Evolutionary conservation across 2,797 vertebrate species (phyloP), one percentile per base, ranked within the genome.

Genomic region (Rhinella marina): DNA sequence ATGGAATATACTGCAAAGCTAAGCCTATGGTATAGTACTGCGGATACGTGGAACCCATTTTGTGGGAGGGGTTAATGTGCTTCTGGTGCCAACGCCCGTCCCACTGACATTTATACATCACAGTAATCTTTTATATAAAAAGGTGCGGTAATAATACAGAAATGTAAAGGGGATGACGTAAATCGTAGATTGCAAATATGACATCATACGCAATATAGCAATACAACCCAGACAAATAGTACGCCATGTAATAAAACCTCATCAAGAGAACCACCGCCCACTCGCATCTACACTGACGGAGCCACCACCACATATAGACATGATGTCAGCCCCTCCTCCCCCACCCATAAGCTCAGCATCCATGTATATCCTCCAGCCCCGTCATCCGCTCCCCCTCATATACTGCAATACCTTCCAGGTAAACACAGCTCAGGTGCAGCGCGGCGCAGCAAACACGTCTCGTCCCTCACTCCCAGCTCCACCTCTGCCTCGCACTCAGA

Each of bases 361-460:
- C 32, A 73, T 57, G 52, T 23, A 73, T 19, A 72, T 27, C 10
- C 13, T 5, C 1, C 25, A 66, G 25, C 48, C 41, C 81, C 27
- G 50, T 50, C 61, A 77, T 54, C 78, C 32, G n/a, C 59, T 16
- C 84, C 48, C 56, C 72, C 84, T 32, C 57, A 23, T 25, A 27
- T 64, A 61, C 25, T 76, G 66, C 64, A 73, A 87, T 86, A 86
- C 85, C 79, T 87, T 73, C n/a, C 77, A 48, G 17, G 66, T 85
- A 85, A 50, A 70, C 41, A 80, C 13, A 41, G 84, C 76, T 41
- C 76, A 72, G 50, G 86, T 87, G 54, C 86, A 61, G 64, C 48
- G 29, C n/a, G 75, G 27, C 41, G 29, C 72, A 87, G 12, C 57
- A 72, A n/a, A 48, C 52, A 25, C 62, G 27, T 82, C 64, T 76